These are phyloP conservation scores for Lithophane ornitopus DNA, from an alignment of 2,888 invertebrate species.

Conservation along the genomic window DNA sequence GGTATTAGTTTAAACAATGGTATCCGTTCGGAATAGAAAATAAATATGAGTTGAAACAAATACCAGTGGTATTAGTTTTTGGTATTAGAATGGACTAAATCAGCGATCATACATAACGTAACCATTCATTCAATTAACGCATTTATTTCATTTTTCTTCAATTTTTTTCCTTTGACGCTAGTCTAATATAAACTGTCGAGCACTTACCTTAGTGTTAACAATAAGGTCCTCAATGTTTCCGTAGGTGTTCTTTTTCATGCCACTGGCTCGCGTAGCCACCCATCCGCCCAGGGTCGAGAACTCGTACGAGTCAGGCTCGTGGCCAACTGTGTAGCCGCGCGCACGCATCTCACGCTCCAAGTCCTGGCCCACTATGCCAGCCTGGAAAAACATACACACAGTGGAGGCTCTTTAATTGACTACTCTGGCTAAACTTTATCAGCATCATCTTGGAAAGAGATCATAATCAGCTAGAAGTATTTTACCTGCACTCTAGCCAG, in stretches of 20 bases:
- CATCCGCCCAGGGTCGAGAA: constrained; percentile 99
- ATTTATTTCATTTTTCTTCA: too few relatives aligned
- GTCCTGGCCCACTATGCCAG: constrained; percentile 98
- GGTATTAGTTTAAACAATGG: too few relatives aligned
- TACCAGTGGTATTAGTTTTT: too few relatives aligned
- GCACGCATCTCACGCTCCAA: constrained; percentile 95
- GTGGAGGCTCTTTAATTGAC: too few relatives aligned
- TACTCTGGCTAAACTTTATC: too few relatives aligned
- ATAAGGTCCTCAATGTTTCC: constrained; percentile 99
- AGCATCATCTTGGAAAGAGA: neutral
- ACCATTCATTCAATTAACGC: too few relatives aligned
- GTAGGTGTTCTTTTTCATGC: constrained; percentile 99
- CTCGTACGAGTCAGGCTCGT: constrained; percentile 99
- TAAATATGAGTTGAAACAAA: too few relatives aligned
- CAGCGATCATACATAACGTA: too few relatives aligned
- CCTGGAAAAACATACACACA: constrained; percentile 91
- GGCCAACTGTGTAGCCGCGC: constrained; percentile 96
- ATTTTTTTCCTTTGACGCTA: neutral
- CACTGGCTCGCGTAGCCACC: constrained; percentile 99
- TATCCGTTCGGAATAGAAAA: too few relatives aligned
- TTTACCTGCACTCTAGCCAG: constrained; percentile 84
- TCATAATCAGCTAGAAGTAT: too few relatives aligned
- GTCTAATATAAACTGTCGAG: neutral
- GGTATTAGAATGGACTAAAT: too few relatives aligned
- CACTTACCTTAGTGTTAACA: constrained; percentile 95